phyloP scores from a whole-genome alignment of 2,113 vertebrate genomes.

The Mesitornis unicolor region DNA sequence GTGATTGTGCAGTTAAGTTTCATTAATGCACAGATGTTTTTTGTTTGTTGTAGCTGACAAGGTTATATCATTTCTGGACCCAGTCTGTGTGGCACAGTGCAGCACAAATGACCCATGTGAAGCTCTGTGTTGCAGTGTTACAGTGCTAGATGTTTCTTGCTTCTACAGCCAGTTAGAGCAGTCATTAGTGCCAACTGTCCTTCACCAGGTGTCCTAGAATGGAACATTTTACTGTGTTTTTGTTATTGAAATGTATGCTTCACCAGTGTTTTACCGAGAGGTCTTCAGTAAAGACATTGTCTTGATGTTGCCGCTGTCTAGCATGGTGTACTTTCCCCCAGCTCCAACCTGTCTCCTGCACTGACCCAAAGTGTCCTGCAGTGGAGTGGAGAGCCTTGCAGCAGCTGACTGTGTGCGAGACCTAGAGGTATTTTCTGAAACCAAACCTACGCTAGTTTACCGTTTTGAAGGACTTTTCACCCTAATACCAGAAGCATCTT shows the following conservation, averaged over 20 bases:
- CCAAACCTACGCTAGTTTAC: background rate
- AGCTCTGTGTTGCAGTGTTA: background rate
- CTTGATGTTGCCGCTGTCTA: background rate
- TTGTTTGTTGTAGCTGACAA: background rate
- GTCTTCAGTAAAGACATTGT: background rate
- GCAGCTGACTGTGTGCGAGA: background rate
- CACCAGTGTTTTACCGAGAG: background rate
- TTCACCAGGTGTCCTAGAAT: background rate
- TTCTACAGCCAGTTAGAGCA: background rate
- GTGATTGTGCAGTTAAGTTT: background rate
- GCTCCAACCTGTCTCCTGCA: background rate
- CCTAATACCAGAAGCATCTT: background rate
- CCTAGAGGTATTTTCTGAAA: background rate
- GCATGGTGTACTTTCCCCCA: fast-evolving
- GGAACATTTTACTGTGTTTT: background rate
- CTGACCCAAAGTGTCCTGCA: background rate
- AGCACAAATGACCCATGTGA: background rate
- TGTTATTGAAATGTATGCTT: background rate
- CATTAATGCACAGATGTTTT: background rate
- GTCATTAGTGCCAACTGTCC: background rate
- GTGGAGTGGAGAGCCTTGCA: background rate
- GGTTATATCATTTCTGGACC: background rate
- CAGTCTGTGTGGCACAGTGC: background rate
- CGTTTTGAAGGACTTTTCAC: background rate
- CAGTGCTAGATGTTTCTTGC: background rate